phyloP scores from a whole-genome alignment of 2,113 vertebrate species.

The Holacanthus passer region DNA sequence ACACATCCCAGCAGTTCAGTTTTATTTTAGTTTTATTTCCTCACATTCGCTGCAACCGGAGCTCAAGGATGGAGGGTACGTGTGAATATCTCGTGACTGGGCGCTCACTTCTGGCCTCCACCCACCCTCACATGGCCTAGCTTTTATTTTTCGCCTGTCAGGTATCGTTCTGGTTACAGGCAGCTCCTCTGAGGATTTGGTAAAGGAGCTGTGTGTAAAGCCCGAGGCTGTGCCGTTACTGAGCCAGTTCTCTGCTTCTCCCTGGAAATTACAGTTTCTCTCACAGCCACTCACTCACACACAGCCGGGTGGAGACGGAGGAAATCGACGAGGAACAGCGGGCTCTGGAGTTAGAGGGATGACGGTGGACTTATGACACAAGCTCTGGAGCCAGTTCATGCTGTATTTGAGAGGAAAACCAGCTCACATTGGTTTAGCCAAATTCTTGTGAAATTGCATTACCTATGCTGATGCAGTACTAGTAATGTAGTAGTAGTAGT shows the following conservation, averaged over 20 bases:
- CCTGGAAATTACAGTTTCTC: constrained; percentile 64
- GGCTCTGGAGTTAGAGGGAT: constrained; percentile 39
- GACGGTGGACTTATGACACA: constrained; percentile 24
- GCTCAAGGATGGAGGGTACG: background rate
- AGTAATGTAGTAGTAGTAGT: too few species aligned
- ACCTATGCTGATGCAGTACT: background rate
- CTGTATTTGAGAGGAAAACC: constrained; percentile 18
- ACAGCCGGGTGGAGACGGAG: constrained; percentile 35
- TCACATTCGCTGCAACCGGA: constrained; percentile 18
- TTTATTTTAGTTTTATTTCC: constrained; percentile 40
- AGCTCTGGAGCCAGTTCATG: constrained; percentile 14
- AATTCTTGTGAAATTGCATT: background rate
- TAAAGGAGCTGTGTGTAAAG: constrained; percentile 67
- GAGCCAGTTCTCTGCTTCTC: constrained; percentile 48
- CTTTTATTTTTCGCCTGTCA: constrained; percentile 59
- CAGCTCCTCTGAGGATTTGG: constrained; percentile 65
- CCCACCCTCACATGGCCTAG: constrained; percentile 27
- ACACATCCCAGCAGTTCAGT: constrained; percentile 31
- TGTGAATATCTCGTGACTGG: constrained; percentile 35
- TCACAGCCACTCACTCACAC: constrained; percentile 32
- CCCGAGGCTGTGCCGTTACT: constrained; percentile 66
- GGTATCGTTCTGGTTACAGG: constrained; percentile 69
- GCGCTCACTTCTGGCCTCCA: constrained; percentile 27
- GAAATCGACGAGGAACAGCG: constrained; percentile 42
- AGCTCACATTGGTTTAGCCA: background rate